A percentile compares a stretch with the other conserved stretches of the same genome.
phyloP scores from a whole-genome alignment of 1,140 invertebrate species.

The Eueides isabella region DNA sequence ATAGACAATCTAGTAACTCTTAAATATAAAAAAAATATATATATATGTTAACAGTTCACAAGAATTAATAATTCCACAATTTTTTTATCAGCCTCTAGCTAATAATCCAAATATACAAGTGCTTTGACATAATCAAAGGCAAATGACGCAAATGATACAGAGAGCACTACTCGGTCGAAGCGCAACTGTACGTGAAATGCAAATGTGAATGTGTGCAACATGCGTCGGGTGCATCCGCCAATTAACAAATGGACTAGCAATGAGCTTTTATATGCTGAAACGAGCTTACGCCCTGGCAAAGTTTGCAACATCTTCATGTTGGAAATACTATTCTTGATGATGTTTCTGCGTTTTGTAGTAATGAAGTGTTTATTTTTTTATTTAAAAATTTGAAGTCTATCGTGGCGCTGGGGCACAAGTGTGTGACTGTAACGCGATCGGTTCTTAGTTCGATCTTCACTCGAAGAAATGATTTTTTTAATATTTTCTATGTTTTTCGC shows the following conservation, averaged over 20 bases:
- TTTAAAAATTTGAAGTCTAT: too few relatives aligned
- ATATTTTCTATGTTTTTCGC: too few relatives aligned
- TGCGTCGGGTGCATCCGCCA: conserved; percentile 15
- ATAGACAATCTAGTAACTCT: too few relatives aligned
- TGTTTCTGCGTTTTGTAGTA: neutral
- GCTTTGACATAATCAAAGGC: conserved; percentile 12
- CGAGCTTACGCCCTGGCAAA: neutral
- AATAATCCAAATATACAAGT: neutral
- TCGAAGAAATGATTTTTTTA: too few relatives aligned
- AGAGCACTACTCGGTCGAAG: neutral
- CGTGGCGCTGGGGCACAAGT: too few relatives aligned
- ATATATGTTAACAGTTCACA: too few relatives aligned
- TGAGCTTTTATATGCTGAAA: neutral
- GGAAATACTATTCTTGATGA: neutral
- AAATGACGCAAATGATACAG: neutral
- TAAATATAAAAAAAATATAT: too few relatives aligned
- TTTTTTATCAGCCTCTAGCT: too few relatives aligned
- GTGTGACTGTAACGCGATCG: too few relatives aligned
- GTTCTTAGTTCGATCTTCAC: too few relatives aligned
- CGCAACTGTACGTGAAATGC: conserved; percentile 8
- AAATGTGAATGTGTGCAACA: neutral
- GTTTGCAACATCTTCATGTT: neutral
- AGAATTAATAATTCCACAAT: too few relatives aligned
- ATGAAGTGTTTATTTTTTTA: too few relatives aligned
- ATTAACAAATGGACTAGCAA: conserved; percentile 21